Evolutionary conservation across 1,140 invertebrate genomes (phyloP).

Genomic region (Coptotermes formosanus): DNA sequence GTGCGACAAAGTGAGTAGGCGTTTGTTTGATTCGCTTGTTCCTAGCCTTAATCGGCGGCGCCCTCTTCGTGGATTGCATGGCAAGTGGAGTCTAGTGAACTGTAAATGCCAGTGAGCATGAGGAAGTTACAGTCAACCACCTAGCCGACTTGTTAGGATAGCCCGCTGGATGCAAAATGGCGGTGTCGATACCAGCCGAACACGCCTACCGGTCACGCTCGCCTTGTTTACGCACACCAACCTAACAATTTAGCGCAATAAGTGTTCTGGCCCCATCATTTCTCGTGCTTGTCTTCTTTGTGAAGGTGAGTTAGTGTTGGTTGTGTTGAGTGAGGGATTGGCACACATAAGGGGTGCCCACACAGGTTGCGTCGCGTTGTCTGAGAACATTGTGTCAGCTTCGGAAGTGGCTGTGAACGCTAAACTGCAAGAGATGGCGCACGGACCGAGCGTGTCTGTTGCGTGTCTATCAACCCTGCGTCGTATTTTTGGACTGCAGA

Average conservation of each 20-base stretch:
- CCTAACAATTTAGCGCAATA: conserved; percentile 12
- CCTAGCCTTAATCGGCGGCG: background rate
- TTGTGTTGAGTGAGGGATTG: no score
- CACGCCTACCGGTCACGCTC: background rate
- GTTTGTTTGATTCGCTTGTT: background rate
- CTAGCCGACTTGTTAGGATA: background rate
- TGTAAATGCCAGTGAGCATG: background rate
- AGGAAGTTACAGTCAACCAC: background rate
- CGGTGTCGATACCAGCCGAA: conserved; percentile 3
- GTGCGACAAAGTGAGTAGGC: background rate
- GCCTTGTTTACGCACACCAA: conserved; percentile 14
- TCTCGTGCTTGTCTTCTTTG: conserved; percentile 1
- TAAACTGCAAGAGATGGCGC: no score
- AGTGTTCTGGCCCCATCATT: conserved; percentile 3
- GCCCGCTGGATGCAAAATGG: conserved; percentile 7
- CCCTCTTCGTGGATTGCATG: background rate
- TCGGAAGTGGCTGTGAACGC: no score
- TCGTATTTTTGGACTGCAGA: no score
- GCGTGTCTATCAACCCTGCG: no score
- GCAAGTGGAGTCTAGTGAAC: background rate
- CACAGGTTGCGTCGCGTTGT: no score
- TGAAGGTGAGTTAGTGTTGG: conserved; percentile 14
- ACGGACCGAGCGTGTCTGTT: no score
- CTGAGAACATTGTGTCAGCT: no score
- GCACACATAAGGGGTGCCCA: no score